These are phyloP conservation scores for Elephas maximus DNA, from an alignment of 2,113 vertebrate genomes.

Conservation along the genomic window DNA sequence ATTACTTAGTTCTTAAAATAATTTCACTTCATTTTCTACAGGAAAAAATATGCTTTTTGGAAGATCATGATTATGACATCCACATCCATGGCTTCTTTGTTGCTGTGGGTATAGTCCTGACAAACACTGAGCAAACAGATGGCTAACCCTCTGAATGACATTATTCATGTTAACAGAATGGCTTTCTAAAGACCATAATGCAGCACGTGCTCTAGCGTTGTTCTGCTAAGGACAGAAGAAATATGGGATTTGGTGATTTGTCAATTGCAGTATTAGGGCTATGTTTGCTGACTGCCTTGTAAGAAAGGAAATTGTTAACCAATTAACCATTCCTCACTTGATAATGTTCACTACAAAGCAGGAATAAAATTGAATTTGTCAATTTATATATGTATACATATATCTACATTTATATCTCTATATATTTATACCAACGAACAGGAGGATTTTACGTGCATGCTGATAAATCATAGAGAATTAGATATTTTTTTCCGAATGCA, in stretches of 20 bases:
- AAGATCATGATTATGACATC: not conserved
- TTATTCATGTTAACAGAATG: slow-evolving; percentile 84
- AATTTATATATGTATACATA: not conserved
- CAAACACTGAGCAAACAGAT: slow-evolving; percentile 84
- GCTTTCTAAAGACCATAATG: slow-evolving; percentile 75
- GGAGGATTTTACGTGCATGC: not conserved
- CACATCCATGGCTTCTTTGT: not conserved
- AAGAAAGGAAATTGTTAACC: not conserved
- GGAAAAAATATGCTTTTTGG: not conserved
- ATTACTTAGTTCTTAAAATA: slow-evolving; percentile 38
- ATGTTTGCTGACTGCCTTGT: not conserved
- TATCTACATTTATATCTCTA: not conserved
- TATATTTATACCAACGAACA: slow-evolving; percentile 24
- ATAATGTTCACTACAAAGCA: not conserved
- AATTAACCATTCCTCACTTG: slow-evolving; percentile 21
- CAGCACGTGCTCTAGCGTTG: slow-evolving; percentile 75
- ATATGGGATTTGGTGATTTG: not conserved
- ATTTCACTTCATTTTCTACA: slow-evolving; percentile 38
- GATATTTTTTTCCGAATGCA: not conserved
- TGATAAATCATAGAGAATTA: not conserved
- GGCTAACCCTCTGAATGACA: slow-evolving; percentile 82
- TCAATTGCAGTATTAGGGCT: not conserved
- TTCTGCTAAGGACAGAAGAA: slow-evolving; percentile 59
- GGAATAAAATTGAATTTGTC: slow-evolving; percentile 58
- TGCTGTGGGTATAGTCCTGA: slow-evolving; percentile 56